Base-by-base conservation (phyloP, 2,888 invertebrate species). In the Drosophila atripex region DNA sequence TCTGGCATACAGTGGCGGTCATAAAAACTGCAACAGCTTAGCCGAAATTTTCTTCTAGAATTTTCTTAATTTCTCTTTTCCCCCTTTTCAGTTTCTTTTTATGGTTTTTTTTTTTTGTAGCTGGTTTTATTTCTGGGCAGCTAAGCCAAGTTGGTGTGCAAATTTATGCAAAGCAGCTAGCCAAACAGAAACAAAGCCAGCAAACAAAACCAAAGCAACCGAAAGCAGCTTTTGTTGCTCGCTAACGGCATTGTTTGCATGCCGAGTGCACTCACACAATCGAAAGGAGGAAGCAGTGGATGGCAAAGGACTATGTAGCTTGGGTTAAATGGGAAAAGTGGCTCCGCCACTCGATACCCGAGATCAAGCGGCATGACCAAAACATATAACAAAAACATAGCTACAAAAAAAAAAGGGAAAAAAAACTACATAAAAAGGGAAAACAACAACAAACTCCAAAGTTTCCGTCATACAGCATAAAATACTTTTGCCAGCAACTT, bases 401-500 rank as follows among this genome's bases (percentile, higher is more conserved):
- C n/a, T n/a, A n/a, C n/a, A 2, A 49, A 32, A 46, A 39, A 49
- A 41, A 32, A 54, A 16, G 14, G 28, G 2, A 12, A 9, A 14
- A 35, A 58, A 11, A 30, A 39, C 8, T 14, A 28, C 18, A 4
- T 4, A 18, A 16, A 54, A 23, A 45, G 23, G 30, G 30, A 16
- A 64, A 30, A 47, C 23, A 61, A 65, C 65, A 65, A 38, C 56
- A 68, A 56, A 49, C 65, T 50, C 32, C 30, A 54, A 65, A 65
- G 56, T 65, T 65, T 65, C 47, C 65, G 69, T 47, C 65, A 69
- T 65, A 54, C 54, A 73, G 66, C 65, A 64, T 65, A 68, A 77
- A 80, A 77, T 73, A 54, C 64, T 80, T 77, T 68, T 56, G 59
- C 71, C 51, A 61, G 54, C 72, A 2, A 18, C 77, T 77, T 68